These are phyloP conservation scores for Thaumatotibia leucotreta DNA, from an alignment of 1,140 invertebrate species.

Conservation along the genomic window DNA sequence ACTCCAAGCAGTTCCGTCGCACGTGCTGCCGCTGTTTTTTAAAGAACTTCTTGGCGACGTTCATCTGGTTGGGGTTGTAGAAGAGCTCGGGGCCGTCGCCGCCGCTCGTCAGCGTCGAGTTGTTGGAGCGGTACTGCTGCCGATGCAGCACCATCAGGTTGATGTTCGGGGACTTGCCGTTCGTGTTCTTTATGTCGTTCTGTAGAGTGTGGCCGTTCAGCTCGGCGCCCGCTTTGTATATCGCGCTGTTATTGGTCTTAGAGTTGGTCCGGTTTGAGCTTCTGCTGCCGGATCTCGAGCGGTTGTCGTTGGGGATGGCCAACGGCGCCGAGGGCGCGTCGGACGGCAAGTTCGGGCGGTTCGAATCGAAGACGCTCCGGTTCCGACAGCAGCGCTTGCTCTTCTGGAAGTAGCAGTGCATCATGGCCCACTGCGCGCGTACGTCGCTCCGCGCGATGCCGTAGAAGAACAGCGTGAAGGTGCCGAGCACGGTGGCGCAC, in stretches of 20 bases:
- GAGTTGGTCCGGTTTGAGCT: slow-evolving; percentile 77
- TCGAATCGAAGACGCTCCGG: slow-evolving; percentile 81
- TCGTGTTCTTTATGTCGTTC: slow-evolving; percentile 64
- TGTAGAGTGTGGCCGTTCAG: slow-evolving; percentile 69
- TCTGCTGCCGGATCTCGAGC: slow-evolving; percentile 79
- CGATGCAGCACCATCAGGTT: slow-evolving; percentile 83
- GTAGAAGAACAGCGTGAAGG: slow-evolving; percentile 92
- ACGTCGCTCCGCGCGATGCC: slow-evolving; percentile 90
- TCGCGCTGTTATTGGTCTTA: slow-evolving; percentile 77
- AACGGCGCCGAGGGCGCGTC: slow-evolving; percentile 58
- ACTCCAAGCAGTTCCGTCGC: slow-evolving; percentile 85
- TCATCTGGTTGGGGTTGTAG: slow-evolving; percentile 95
- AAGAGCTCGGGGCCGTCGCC: slow-evolving; percentile 85
- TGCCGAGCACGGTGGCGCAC: slow-evolving; percentile 83
- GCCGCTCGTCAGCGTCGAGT: slow-evolving; percentile 81
- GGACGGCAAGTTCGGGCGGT: slow-evolving; percentile 76
- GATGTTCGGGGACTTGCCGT: slow-evolving; percentile 73
- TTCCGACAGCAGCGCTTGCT: slow-evolving; percentile 81
- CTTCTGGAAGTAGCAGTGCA: slow-evolving; percentile 79
- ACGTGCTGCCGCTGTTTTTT: slow-evolving; percentile 89
- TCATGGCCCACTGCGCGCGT: slow-evolving; percentile 83
- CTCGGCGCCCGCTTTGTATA: slow-evolving; percentile 75
- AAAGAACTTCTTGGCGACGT: slow-evolving; percentile 93
- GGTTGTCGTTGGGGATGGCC: slow-evolving; percentile 69
- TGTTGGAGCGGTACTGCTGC: slow-evolving; percentile 83